phyloP scores from a whole-genome alignment of 1,140 invertebrate genomes.

The Tetramorium alpestre region DNA sequence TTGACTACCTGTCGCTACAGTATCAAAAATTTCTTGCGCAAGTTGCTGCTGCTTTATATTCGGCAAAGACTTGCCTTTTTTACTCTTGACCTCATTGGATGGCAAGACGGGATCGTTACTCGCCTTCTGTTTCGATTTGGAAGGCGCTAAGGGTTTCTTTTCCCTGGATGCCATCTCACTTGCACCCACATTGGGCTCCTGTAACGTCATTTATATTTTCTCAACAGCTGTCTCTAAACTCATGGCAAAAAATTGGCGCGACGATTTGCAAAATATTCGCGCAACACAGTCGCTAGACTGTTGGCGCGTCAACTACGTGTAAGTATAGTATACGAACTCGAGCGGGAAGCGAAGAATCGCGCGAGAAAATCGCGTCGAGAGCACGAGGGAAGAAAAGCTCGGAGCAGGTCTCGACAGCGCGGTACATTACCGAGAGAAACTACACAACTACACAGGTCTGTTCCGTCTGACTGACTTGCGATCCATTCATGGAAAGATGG shows the following conservation, averaged over 20 bases:
- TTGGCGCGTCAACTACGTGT: too few relatives aligned
- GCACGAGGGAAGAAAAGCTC: too few relatives aligned
- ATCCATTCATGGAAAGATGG: not conserved
- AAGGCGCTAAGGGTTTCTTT: slow-evolving; percentile 85
- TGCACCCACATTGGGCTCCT: slow-evolving; percentile 86
- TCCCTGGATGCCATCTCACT: slow-evolving; percentile 87
- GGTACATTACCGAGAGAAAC: too few relatives aligned
- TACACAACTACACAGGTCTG: too few relatives aligned
- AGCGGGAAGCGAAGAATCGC: too few relatives aligned
- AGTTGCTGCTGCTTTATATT: slow-evolving; percentile 80
- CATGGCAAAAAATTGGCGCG: too few relatives aligned
- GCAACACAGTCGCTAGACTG: not conserved
- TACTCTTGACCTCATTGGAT: slow-evolving; percentile 78
- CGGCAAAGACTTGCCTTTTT: slow-evolving; percentile 78
- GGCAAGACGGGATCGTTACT: slow-evolving; percentile 81
- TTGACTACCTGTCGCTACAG: slow-evolving; percentile 79
- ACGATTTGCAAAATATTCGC: not conserved
- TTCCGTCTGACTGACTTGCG: too few relatives aligned
- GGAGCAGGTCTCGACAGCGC: too few relatives aligned
- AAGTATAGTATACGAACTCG: too few relatives aligned
- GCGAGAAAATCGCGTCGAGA: too few relatives aligned
- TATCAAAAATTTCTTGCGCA: slow-evolving; percentile 77
- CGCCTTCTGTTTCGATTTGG: slow-evolving; percentile 84
- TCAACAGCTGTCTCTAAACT: not conserved
- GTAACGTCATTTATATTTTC: slow-evolving; percentile 70